phyloP scores from a whole-genome alignment of 1,140 invertebrate species.

The Aradophagus sp. region DNA sequence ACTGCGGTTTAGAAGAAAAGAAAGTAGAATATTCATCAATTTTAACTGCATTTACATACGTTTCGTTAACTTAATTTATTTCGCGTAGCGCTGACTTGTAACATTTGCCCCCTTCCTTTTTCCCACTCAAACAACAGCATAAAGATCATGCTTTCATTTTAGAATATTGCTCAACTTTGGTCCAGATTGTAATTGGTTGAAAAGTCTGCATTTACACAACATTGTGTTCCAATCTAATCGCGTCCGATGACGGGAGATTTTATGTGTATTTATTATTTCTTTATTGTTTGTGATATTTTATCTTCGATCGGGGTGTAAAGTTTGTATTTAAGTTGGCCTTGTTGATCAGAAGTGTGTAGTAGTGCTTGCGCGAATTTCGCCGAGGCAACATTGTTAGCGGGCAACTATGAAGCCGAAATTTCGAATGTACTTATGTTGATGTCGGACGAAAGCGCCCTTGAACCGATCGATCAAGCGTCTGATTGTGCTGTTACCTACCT shows the following conservation, averaged over 20 bases:
- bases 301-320: conserved; percentile 2
- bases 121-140: too few species aligned
- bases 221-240: conserved; percentile 32
- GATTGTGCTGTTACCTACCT: conserved; percentile 15
- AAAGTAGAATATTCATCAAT: too few species aligned
- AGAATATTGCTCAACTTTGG: conserved; percentile 10
- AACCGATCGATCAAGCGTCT: conserved; percentile 14
- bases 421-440: conserved; percentile 42
- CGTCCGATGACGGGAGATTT: too few species aligned
- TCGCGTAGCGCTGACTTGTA: too few species aligned
- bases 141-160: too few species aligned
- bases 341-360: conserved; percentile 13
- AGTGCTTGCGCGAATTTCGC: conserved; percentile 19
- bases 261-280: conserved; percentile 9
- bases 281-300: conserved; percentile 27
- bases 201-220: conserved; percentile 48
- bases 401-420: conserved; percentile 11
- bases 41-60: conserved; percentile 15
- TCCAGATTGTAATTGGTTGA: conserved; percentile 28
- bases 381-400: conserved; percentile 17
- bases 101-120: too few species aligned
- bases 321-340: conserved; percentile 9
- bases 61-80: conserved; percentile 1
- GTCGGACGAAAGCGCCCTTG: conserved; percentile 20
- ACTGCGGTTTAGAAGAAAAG: too few species aligned